Base-by-base conservation (phyloP, 2,113 vertebrate species). In the Muntiacus reevesi region DNA sequence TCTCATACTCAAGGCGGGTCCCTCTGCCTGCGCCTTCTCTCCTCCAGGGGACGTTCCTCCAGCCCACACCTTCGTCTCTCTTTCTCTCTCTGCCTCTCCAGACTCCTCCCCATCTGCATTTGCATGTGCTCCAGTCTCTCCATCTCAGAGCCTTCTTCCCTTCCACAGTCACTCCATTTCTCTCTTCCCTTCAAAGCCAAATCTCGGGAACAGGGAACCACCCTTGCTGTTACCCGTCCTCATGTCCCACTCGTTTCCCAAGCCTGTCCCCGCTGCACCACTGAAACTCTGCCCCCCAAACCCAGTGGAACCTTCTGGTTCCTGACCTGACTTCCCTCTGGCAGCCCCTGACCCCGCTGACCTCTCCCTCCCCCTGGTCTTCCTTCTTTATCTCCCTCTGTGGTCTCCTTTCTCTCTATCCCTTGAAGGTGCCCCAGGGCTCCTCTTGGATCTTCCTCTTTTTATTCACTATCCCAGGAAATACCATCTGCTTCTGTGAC, bases 221-320 rank as follows among this genome's bases (percentile, higher is more conserved):
- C 1, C 3, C 54, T 57, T 45, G 30, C 13, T 15, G 0, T 36
- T 28, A 21, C 16, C 27, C 0, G 0, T 17, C 36, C 14, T 27
- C 28, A 9, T 43, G 67, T 62, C 57, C 43, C 2, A 5, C 23
- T 45, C 7, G 3, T 40, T 64, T 78, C 82, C 85, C 78, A 30
- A 1, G 52, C 54, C 59, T 47, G 7, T 19, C 16, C 45, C n/a
- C 4, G 30, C 19, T 8, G 0, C 1, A 8, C 50, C 33, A 11
- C 74, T 4, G 87, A 78, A n/a, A 14, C 88, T 28, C 12, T 62
- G 30, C 45, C 54, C 33, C 45, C 21, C 4, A 15, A 27, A 2
- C 9, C 47, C 45, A 2, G 0, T 0, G 71, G 71, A 78, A 57
- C 21, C 47, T 17, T 28, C 36, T 6, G 15, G 6, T 12, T 19